phyloP scores from a whole-genome alignment of 2,797 vertebrate species.

The Syngnathus acus region DNA sequence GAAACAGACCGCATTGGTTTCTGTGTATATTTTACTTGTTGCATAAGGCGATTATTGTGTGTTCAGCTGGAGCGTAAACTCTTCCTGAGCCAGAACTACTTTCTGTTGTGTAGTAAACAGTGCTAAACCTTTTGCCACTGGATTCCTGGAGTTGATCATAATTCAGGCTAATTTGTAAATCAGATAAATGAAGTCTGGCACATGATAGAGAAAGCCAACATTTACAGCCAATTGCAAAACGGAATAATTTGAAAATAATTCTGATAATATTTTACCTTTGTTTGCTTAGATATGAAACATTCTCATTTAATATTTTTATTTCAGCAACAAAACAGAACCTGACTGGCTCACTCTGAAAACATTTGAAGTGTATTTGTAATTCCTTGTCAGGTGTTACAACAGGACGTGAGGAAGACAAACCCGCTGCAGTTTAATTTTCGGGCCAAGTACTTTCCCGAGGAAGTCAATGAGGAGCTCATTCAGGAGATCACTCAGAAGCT shows the following conservation, averaged over 20 bases:
- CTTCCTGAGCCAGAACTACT: constrained; percentile 29
- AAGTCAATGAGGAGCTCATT: constrained; percentile 91
- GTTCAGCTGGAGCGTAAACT: constrained; percentile 32
- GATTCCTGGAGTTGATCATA: constrained; percentile 14
- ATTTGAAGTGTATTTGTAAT: background rate
- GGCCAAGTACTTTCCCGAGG: constrained; percentile 93
- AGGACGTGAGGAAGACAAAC: constrained; percentile 91
- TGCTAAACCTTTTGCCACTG: constrained; percentile 9
- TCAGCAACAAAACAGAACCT: background rate
- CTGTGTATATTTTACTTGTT: constrained; percentile 6
- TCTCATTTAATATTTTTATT: background rate
- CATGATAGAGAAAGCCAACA: background rate
- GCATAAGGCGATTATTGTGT: background rate
- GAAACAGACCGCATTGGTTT: constrained; percentile 10
- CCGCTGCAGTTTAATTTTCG: constrained; percentile 93
- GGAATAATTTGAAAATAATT: no score
- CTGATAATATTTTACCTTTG: no score
- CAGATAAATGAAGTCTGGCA: constrained; percentile 8
- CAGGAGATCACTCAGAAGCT: constrained; percentile 97
- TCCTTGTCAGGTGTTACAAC: constrained; percentile 79
- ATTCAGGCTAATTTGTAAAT: constrained; percentile 9
- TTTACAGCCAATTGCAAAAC: no score
- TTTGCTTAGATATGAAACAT: no score
- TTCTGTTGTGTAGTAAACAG: constrained; percentile 34
- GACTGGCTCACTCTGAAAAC: background rate